Base-by-base conservation (phyloP, 2,888 invertebrate species). In the Cephus pulcher region DNA sequence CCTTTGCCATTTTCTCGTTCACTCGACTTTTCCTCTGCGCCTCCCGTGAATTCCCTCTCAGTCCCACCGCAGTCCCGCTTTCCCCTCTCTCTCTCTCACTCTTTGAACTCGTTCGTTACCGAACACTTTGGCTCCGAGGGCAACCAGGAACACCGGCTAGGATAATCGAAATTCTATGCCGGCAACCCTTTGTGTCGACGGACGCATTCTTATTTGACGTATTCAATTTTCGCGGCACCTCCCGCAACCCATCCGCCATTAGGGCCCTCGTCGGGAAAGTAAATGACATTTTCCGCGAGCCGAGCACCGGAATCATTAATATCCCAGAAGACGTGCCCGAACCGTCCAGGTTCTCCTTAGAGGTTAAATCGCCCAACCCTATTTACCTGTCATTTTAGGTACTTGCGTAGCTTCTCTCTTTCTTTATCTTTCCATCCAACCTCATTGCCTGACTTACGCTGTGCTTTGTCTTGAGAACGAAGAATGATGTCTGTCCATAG, bases 251-350 rank as follows among this genome's bases (percentile, higher is more conserved):
- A 70, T 33, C 70, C 70, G 70, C 70, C 70, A 70, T 70, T 70
- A 70, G 70, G 6, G 12, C 30, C 32, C 32, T 30, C 30, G 12
- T 1, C 12, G 30, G 11, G 70, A 15, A 70, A 70, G 70, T 70
- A 70, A 70, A 70, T 70, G 70, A 70, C 70, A 70, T 70, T 70
- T 70, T 70, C 70, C 70, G 33, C 70, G 70, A 70, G 70, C 70
- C 70, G 70, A 70, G 70, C 70, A 70, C 30, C 70, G 70, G 30
- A 70, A 32, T 70, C 70, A 70, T 70, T 70, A 70, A 70, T 70
- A 32, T 70, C 30, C 33, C 70, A 4, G 33, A 30, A 70, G 40
- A 40, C 40, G 40, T 40, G 15, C 15, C 40, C 0, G 15, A 40
- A 9, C 40, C 40, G 15, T 40, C 40, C 40, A 40, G 4, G 15